Percentiles rank a stretch among this genome's conserved stretches.
phyloP scores from a whole-genome alignment of 2,888 invertebrate species.

The Cetonia aurata region DNA sequence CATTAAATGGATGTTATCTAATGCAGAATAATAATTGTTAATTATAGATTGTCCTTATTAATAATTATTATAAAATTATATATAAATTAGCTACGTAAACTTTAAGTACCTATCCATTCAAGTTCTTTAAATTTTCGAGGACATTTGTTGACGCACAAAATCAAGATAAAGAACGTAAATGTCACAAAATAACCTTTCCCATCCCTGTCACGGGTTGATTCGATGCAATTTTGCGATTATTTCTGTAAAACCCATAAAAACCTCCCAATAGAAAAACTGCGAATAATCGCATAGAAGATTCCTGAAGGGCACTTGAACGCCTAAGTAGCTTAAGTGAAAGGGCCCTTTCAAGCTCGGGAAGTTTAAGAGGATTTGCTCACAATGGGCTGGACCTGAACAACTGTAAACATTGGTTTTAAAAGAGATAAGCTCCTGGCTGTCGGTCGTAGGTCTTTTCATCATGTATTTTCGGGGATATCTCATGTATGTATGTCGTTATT shows the following conservation, averaged over 20 bases:
- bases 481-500: not conserved
- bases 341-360: conserved; percentile 42
- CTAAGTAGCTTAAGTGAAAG: conserved; percentile 51
- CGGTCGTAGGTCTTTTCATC: not conserved
- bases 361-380: conserved; percentile 48
- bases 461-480: not conserved
- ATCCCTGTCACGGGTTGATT: conserved; percentile 6
- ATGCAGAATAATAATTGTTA: no score
- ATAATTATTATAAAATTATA: no score
- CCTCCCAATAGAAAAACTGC: conserved; percentile 5
- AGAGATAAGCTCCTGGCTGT: conserved; percentile 19
- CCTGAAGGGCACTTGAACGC: conserved; percentile 44
- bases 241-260: conserved; percentile 9
- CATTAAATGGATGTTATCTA: no score
- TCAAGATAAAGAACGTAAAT: no score
- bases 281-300: conserved; percentile 15
- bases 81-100: no score
- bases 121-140: no score
- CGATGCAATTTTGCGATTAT: conserved; percentile 23
- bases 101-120: no score
- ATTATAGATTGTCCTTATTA: no score
- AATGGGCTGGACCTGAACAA: conserved; percentile 51
- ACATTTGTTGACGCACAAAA: no score
- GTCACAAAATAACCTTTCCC: no score
- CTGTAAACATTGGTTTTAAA: conserved; percentile 46